phyloP scores from a whole-genome alignment of 2,113 vertebrate genomes.

The Progne subis region DNA sequence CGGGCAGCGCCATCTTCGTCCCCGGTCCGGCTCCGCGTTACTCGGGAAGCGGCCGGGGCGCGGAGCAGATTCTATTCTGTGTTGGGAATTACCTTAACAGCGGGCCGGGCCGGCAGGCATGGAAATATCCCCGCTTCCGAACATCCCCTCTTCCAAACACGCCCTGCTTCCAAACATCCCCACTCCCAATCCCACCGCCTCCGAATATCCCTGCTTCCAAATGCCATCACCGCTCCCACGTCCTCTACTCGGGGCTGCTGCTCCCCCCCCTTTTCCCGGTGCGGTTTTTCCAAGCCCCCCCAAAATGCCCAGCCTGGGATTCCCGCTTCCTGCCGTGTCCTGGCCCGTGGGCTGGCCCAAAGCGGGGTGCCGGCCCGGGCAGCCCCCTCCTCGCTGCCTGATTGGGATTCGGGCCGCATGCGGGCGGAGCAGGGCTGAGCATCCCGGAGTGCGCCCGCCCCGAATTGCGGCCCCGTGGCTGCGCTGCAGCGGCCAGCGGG shows the following conservation, averaged over 20 bases:
- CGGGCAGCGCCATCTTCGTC: not conserved
- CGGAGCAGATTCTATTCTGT: not conserved
- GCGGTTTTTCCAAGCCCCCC: not conserved
- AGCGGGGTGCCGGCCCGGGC: too few relatives aligned
- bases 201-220: not conserved
- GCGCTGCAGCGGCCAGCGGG: slow-evolving; percentile 13
- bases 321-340: too few relatives aligned
- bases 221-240: not conserved
- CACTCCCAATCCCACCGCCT: not conserved
- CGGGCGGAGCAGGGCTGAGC: not conserved
- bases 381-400: not conserved
- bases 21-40: not conserved
- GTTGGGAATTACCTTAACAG: not conserved
- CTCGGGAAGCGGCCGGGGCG: not conserved
- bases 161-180: not conserved
- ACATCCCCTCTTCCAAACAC: not conserved
- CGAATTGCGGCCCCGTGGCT: not conserved
- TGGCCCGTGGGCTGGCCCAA: too few relatives aligned
- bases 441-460: not conserved
- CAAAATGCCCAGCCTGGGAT: not conserved
- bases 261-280: not conserved
- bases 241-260: not conserved
- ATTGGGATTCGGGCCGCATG: not conserved
- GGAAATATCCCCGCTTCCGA: not conserved
- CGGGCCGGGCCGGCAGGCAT: not conserved